These are phyloP conservation scores for Coranthus polyacanthus DNA, from an alignment of 2,797 vertebrate genomes.

Conservation along the genomic window DNA sequence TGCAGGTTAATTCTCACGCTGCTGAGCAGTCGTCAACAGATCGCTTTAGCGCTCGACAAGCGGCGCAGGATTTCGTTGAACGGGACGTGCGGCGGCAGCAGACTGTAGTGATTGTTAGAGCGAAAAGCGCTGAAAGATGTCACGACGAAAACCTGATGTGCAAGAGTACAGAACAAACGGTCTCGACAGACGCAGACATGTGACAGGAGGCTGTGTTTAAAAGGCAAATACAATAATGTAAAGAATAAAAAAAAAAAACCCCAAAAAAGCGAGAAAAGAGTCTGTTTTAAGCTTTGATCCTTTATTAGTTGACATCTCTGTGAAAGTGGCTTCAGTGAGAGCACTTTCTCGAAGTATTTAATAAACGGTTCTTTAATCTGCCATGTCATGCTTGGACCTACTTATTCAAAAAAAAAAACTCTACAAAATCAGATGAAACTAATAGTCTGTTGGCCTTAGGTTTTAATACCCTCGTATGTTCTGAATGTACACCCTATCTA, in stretches of 20 bases:
- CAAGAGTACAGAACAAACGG: neutral
- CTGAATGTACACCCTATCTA: slow-evolving; percentile 65
- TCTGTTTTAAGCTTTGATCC: no score
- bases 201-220: neutral
- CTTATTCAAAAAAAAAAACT: neutral
- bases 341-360: no score
- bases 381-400: slow-evolving; percentile 14
- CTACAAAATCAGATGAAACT: slow-evolving; percentile 5
- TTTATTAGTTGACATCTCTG: no score
- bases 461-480: slow-evolving; percentile 43
- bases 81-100: neutral
- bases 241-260: neutral
- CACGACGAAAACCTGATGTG: neutral
- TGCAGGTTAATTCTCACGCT: neutral
- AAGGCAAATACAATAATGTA: neutral
- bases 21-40: neutral
- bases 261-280: no score
- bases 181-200: neutral
- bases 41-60: neutral
- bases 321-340: no score
- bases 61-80: neutral
- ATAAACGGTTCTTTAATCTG: slow-evolving; percentile 14
- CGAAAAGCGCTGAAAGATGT: neutral
- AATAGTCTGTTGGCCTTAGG: slow-evolving; percentile 34
- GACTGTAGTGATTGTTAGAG: neutral